Evolutionary conservation across 2,888 invertebrate species (phyloP).

Genomic region (Anticlea derivata): DNA sequence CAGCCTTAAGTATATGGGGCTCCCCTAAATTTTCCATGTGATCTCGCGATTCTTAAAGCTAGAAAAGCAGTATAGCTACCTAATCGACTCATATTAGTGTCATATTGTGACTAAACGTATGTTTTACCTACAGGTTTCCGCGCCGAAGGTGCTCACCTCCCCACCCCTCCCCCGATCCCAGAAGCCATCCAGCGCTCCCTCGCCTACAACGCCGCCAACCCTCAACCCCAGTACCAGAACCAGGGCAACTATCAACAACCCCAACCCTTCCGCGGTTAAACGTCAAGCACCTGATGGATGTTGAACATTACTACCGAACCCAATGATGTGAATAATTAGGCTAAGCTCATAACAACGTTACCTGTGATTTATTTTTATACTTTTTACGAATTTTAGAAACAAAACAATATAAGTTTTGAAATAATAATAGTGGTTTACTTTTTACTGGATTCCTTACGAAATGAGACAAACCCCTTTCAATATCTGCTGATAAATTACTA

Average conservation of each 20-base stretch:
- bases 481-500: too few relatives aligned
- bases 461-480: too few relatives aligned
- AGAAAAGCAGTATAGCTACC: too few relatives aligned
- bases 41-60: too few relatives aligned
- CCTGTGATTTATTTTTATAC: conserved; percentile 74
- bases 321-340: conserved; percentile 42
- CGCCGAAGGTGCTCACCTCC: conserved; percentile 84
- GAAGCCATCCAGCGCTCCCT: conserved; percentile 83
- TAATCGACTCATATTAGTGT: too few relatives aligned
- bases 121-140: conserved; percentile 79
- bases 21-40: too few relatives aligned
- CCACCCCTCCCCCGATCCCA: conserved; percentile 86
- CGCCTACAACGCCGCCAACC: conserved; percentile 65
- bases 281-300: conserved; percentile 8
- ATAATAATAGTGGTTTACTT: not conserved
- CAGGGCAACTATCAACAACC: conserved; percentile 39
- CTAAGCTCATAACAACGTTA: conserved; percentile 59
- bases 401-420: conserved; percentile 28
- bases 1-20: too few relatives aligned
- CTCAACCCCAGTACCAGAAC: conserved; percentile 59
- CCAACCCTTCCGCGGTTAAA: conserved; percentile 66
- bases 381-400: conserved; percentile 34
- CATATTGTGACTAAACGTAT: conserved; percentile 11
- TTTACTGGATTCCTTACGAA: too few relatives aligned
- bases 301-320: conserved; percentile 39